phyloP scores from a whole-genome alignment of 2,113 vertebrate genomes.

The Raja brachyura region DNA sequence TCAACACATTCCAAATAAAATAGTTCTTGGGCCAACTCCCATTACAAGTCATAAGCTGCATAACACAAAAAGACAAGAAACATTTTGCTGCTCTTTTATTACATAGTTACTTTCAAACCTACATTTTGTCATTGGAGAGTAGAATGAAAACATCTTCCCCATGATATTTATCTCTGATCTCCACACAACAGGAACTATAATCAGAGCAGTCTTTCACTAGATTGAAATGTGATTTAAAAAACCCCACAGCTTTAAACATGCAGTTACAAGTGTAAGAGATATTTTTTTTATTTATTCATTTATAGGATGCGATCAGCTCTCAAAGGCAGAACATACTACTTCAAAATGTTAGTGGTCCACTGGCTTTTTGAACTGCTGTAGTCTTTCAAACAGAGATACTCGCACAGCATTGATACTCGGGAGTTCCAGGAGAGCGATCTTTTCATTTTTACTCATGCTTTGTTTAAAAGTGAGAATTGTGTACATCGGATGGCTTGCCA shows the following conservation, averaged over 20 bases:
- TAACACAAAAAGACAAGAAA: not conserved
- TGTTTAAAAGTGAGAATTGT: too few species aligned
- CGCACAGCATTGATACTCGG: too few species aligned
- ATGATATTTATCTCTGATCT: not conserved
- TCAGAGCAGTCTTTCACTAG: not conserved
- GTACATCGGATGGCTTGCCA: too few species aligned
- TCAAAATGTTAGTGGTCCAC: too few species aligned
- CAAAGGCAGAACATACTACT: too few species aligned
- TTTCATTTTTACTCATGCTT: too few species aligned
- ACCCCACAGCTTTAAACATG: not conserved
- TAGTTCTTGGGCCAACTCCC: too few species aligned
- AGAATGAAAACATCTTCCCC: not conserved
- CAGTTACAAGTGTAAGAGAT: not conserved
- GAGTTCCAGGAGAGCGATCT: too few species aligned
- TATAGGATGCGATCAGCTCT: too few species aligned
- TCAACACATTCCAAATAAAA: not conserved
- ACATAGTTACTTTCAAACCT: not conserved
- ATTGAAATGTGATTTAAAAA: not conserved
- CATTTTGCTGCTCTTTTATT: not conserved
- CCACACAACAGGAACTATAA: not conserved
- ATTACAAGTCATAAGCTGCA: not conserved
- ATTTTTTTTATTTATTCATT: too few species aligned
- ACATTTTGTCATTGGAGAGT: not conserved
- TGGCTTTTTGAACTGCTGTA: too few species aligned
- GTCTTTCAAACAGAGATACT: too few species aligned